Evolutionary conservation across 1,140 invertebrate species (phyloP).

Genomic region (Augochlora pura): DNA sequence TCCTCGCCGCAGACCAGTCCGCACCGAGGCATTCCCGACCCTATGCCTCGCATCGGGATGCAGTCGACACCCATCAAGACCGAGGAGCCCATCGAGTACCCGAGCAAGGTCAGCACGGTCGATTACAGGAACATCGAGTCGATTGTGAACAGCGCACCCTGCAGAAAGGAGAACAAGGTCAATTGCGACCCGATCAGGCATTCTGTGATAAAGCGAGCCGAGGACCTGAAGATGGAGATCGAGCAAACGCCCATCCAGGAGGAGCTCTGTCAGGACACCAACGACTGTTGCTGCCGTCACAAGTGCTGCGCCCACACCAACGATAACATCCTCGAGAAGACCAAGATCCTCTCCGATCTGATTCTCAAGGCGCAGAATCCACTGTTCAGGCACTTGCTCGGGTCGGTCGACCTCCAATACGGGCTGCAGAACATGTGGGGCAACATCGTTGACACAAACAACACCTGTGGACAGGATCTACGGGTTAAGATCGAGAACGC

Average conservation of each 20-base stretch:
- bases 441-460: constrained; percentile 65
- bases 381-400: constrained; percentile 73
- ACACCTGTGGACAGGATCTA: constrained; percentile 73
- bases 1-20: constrained; percentile 69
- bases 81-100: constrained; percentile 66
- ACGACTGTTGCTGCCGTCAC: constrained; percentile 73
- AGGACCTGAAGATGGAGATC: constrained; percentile 72
- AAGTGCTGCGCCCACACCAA: constrained; percentile 75
- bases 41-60: constrained; percentile 68
- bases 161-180: constrained; percentile 65
- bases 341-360: constrained; percentile 76
- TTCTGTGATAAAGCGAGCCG: constrained; percentile 77
- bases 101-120: constrained; percentile 69
- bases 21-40: constrained; percentile 58
- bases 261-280: constrained; percentile 20
- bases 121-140: constrained; percentile 79
- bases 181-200: constrained; percentile 68
- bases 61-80: constrained; percentile 77
- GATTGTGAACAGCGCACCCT: constrained; percentile 73
- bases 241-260: constrained; percentile 53
- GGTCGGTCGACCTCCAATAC: constrained; percentile 74
- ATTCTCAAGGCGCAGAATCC: constrained; percentile 76
- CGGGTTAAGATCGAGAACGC: constrained; percentile 69
- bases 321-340: constrained; percentile 72
- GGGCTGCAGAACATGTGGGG: constrained; percentile 73